Evolutionary conservation across 2,888 invertebrate species (phyloP).

Genomic region (Scaptomyza tumidula): DNA sequence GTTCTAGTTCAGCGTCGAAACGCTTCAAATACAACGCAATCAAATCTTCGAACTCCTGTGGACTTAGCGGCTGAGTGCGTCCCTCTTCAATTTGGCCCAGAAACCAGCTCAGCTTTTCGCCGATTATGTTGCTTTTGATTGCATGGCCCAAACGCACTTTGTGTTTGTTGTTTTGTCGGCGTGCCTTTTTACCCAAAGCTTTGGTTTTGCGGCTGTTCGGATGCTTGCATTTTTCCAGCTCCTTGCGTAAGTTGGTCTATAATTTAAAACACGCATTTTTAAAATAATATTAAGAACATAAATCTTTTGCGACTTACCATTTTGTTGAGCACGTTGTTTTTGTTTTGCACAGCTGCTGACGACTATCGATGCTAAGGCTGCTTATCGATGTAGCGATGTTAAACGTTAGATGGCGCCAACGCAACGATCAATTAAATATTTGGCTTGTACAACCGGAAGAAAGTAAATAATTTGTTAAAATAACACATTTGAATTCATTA

Average conservation of each 20-base stretch:
- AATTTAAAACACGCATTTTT: not conserved
- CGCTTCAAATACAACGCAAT: conserved; percentile 86
- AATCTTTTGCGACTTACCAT: conserved; percentile 39
- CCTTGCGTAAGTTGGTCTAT: conserved; percentile 85
- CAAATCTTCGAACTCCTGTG: conserved; percentile 87
- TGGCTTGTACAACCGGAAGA: conserved; percentile 7
- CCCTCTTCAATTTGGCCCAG: conserved; percentile 87
- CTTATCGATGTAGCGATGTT: not conserved
- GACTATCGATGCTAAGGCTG: conserved; percentile 1
- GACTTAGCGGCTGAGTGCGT: conserved; percentile 85
- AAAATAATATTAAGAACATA: not conserved
- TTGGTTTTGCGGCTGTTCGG: conserved; percentile 94
- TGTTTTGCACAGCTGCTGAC: conserved; percentile 28
- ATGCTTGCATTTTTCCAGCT: conserved; percentile 88
- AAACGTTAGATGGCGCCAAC: conserved; percentile 10
- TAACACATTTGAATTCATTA: not conserved
- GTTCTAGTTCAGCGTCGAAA: conserved; percentile 91
- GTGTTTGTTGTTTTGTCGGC: conserved; percentile 85
- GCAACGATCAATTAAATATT: conserved; percentile 5
- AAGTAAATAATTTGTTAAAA: not conserved
- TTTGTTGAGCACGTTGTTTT: conserved; percentile 52
- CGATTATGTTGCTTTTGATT: conserved; percentile 89
- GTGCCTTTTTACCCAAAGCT: conserved; percentile 89
- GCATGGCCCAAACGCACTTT: conserved; percentile 86
- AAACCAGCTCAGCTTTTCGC: conserved; percentile 92